Evolutionary conservation across 2,113 vertebrate genomes (phyloP).

Genomic region (Shinisaurus crocodilurus): DNA sequence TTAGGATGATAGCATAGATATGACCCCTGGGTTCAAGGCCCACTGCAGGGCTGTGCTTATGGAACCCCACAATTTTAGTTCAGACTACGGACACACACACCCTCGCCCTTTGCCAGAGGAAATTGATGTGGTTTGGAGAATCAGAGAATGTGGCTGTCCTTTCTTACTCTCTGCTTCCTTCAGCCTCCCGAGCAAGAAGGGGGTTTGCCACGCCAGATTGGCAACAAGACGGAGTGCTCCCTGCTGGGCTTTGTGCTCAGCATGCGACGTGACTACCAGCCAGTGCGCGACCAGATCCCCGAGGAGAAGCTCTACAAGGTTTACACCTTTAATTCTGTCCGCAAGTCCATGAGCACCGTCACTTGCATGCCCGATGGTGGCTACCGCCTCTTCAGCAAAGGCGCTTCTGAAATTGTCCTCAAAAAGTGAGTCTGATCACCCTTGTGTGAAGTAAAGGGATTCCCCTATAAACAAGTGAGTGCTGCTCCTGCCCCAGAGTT

Average conservation of each 20-base stretch:
- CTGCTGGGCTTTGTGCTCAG: conserved; percentile 87
- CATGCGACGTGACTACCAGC: conserved; percentile 83
- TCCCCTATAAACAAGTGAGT: background rate
- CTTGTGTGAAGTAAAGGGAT: no score
- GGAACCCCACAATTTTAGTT: background rate
- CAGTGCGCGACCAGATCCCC: conserved; percentile 85
- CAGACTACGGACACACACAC: no score
- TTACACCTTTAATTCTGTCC: conserved; percentile 91
- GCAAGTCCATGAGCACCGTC: conserved; percentile 93
- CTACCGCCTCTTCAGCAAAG: conserved; percentile 94
- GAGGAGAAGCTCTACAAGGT: conserved; percentile 92
- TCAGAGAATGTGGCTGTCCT: background rate
- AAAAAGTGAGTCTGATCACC: conserved; percentile 83
- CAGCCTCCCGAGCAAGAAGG: conserved; percentile 90
- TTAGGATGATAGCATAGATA: background rate
- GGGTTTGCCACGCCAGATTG: conserved; percentile 87
- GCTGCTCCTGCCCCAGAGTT: no score
- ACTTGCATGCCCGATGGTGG: conserved; percentile 82
- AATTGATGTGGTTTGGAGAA: background rate
- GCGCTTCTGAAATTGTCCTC: conserved; percentile 90
- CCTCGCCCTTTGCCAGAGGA: background rate
- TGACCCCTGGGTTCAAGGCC: background rate
- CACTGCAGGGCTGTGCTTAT: no score
- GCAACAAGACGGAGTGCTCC: conserved; percentile 92
- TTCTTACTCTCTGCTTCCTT: background rate